Evolutionary conservation across 1,140 invertebrate species (phyloP), one percentile per base, ranked within the genome.

Genomic region (Polypedilum vanderplanki): DNA sequence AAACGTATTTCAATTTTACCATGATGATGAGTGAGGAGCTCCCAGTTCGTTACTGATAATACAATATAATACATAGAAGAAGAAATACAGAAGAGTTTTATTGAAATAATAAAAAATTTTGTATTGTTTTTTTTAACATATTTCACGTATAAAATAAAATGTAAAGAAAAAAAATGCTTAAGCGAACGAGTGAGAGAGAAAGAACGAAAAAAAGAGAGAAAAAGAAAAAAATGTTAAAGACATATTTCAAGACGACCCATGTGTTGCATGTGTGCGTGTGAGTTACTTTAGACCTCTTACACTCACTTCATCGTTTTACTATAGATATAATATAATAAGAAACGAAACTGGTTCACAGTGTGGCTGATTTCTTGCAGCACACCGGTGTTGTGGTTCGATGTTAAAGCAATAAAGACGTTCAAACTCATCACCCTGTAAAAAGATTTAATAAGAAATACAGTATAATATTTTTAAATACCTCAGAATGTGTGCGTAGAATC

Each of bases 381-480:
- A 70, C 20, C 17, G 18, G n/a, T 10, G 65, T 18, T 70, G 20
- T 70, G 20, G 65, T 20, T 18, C 17, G 9, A 70, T 70, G 46
- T 57, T n/a, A n/a, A n/a, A 70, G 65, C 65, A 20, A 70, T 10
- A 70, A 18, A 4, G 65, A 57, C 8, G 10, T 15, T 57, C 46
- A 57, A 22, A 70, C 65, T 70, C 9, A 70, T 18, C 65, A 70
- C 65, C 65, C 65, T 70, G 65, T 70, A 20, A 10, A 18, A 70
- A 70, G 8, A 57, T 57, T 57, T 18, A 70, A 70, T 20, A 20
- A 67, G 3, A 70, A 70, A 70, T 20, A 70, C 65, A 70, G 65
- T 70, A 70, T 70, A 70, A 70, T 70, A 22, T 70, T 70, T n/a
- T 70, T 70, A 70, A 70, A 70, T 70, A 70, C 65, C 20, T 70